Base-by-base conservation (phyloP, 2,113 vertebrate genomes). In the Carollia perspicillata region DNA sequence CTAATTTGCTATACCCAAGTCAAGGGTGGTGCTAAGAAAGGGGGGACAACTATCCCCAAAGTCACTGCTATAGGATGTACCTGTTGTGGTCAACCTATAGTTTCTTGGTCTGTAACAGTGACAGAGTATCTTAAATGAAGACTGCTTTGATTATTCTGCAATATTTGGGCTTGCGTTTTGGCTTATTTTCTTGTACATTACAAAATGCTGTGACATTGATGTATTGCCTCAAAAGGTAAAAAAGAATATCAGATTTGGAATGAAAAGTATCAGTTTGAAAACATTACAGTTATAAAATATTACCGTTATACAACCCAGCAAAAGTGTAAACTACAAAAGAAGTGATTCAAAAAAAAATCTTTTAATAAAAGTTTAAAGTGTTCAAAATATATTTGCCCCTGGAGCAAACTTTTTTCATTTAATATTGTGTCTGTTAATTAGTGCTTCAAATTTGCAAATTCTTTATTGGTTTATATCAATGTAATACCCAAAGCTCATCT, bases 381-480 rank as follows among this genome's bases (percentile, higher is more conserved):
- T 99, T 99, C 98, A 98, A 98, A 99, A 99, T 99, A 98, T 98
- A 98, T 99, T 98, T 99, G 98, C 98, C 99, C 99, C 98, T 97
- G 98, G 98, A 99, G 99, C 99, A 98, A 99, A 98, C 99, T 99
- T 98, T 99, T 98, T 99, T 98, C 98, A 98, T 99, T 99, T 99
- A 99, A 99, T 99, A 99, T 99, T 99, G 98, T 98, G 98, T 98
- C 98, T 98, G 98, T 99, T 99, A 99, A 99, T 99, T 99, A 99
- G 98, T 98, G 98, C 98, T 98, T 99, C 98, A 98, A 98, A 98
- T 99, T 99, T 98, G 98, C 98, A 99, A 99, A 98, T 98, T 98
- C 99, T 99, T 99, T 98, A 99, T 99, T 99, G 98, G 98, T 99
- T 99, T 98, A 99, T 98, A 98, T 99, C 98, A 98, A 95, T 98